A percentile compares a stretch with the other conserved stretches of the same genome.
Evolutionary conservation across 1,140 invertebrate genomes (phyloP).

Genomic region (Trissolcus basalis): DNA sequence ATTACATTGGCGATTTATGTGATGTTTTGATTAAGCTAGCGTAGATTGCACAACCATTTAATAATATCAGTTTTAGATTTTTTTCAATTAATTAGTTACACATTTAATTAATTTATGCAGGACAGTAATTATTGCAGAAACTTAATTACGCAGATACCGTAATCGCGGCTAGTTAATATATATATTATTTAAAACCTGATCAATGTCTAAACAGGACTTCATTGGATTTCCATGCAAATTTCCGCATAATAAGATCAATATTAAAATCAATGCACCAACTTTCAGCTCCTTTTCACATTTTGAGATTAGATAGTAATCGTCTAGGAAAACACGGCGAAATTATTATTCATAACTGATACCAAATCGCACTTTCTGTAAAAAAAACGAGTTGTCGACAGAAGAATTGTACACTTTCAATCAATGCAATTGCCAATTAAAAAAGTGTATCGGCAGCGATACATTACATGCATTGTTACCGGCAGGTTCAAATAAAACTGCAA

Average conservation of each 20-base stretch:
- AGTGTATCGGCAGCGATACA: not conserved
- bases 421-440: not conserved
- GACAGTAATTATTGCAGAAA: conserved; percentile 21
- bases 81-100: conserved; percentile 12
- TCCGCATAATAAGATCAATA: conserved; percentile 3
- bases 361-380: too few species aligned
- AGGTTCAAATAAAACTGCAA: conserved; percentile 6
- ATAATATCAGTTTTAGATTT: conserved; percentile 10
- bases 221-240: conserved; percentile 21
- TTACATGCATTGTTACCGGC: not conserved
- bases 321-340: too few species aligned
- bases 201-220: conserved; percentile 24
- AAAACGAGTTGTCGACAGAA: too few species aligned
- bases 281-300: conserved; percentile 8
- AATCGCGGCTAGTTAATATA: conserved; percentile 11
- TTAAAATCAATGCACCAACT: conserved; percentile 22
- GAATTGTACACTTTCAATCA: too few species aligned
- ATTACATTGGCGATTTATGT: too few species aligned
- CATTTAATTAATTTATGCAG: conserved; percentile 21
- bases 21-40: too few species aligned
- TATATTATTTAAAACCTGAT: conserved; percentile 27
- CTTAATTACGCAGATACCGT: conserved; percentile 16
- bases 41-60: not conserved
- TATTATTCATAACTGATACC: too few species aligned
- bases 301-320: not conserved